Evolutionary conservation across 92 coral and sea anemone species (phyloP), one percentile per base, ranked within the genome.

Genomic region (Palythoa grandis): DNA sequence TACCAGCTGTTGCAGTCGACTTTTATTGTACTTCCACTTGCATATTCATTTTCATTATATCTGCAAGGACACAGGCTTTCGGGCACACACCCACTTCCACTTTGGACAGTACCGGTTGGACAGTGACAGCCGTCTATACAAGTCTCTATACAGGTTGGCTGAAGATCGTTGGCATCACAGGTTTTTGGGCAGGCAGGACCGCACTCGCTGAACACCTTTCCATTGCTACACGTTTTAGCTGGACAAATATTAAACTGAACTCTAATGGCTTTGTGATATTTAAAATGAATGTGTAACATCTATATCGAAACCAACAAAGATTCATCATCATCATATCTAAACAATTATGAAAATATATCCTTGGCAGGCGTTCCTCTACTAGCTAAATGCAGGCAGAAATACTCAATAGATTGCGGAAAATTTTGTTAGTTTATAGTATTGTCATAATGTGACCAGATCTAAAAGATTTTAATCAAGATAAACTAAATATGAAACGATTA

Each of bases 101-200:
- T 87, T 57, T 91, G 88, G 74, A 93, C 90, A 53, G 92, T 87
- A 66, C 94, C 96, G 50, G 48, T 50, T 19, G 96, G 96, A 82
- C 96, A 93, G 78, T 93, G 94, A 80, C 96, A 93, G 22, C 96
- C 96, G 85, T 93, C 96, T 12, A 93, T 87, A 39, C 96, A 93
- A 40, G 93, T 90, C 57, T 93, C 91, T 65, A 83, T 85, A 37
- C 96, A 93, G 10, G 89, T 87, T 67, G 92, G 93, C 48, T 84
- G 91, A 10, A 90, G 84, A 24, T 84, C 90, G 70, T 88, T 88
- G 71, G 90, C 74, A 23, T 89, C 93, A 39, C 96, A 93, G 48
- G 91, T 91, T 69, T 87, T 91, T 8, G 89, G 84, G 56, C 96
- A 93, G 24, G 96, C 92, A 11, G 94, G 92, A 15, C 94, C 96